These are phyloP conservation scores for Ephydatia muelleri DNA, from an alignment of 37 sponge, comb jelly and placozoan genomes.

Conservation along the genomic window DNA sequence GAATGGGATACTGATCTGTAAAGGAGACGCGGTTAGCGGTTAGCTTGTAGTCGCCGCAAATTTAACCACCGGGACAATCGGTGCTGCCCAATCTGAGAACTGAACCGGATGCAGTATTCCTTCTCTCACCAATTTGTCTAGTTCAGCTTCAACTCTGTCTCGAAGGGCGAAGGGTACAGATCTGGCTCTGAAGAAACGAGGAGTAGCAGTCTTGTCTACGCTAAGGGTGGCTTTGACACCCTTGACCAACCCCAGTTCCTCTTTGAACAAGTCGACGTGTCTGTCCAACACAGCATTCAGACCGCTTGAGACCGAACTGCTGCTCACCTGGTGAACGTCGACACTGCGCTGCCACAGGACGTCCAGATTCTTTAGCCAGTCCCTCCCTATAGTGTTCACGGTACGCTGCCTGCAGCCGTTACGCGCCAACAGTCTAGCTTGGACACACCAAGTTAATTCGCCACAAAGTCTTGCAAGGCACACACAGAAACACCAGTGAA, in stretches of 20 bases:
- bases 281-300: not conserved
- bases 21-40: not conserved
- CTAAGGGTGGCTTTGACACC: not conserved
- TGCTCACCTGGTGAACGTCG: not conserved
- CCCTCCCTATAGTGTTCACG: too few relatives aligned
- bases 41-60: too few relatives aligned
- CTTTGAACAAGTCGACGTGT: not conserved
- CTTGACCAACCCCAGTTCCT: not conserved
- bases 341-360: not conserved
- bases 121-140: not conserved
- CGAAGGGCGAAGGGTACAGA: not conserved
- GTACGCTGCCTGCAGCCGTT: too few relatives aligned
- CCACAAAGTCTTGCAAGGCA: too few relatives aligned
- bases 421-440: too few relatives aligned
- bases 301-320: not conserved
- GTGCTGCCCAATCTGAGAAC: slow-evolving; percentile 10
- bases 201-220: not conserved
- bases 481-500: too few relatives aligned
- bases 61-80: slow-evolving; percentile 5
- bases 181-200: not conserved
- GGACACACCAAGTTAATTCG: too few relatives aligned
- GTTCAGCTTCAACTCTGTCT: not conserved
- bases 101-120: not conserved
- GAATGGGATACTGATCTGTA: not conserved
- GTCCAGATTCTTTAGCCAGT: slow-evolving; percentile 22